These are phyloP conservation scores for Corythornis madagascariensis DNA, from an alignment of 2,113 vertebrate species.

Conservation along the genomic window DNA sequence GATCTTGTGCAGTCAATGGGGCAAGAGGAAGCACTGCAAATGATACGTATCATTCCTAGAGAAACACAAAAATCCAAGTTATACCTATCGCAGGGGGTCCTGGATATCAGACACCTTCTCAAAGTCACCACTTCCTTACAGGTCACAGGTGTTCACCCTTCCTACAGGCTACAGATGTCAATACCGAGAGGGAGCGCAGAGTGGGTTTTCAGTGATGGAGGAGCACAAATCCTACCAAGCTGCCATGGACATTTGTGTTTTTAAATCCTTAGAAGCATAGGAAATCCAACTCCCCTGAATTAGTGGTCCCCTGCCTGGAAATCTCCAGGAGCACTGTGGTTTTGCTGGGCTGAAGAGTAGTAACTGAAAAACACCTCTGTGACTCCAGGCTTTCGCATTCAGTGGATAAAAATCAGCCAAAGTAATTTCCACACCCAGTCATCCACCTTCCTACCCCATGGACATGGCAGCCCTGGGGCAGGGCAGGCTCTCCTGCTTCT, in stretches of 20 bases:
- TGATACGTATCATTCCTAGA: not conserved
- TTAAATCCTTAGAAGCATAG: not conserved
- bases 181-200: not conserved
- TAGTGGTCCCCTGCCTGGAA: not conserved
- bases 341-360: rapidly evolving
- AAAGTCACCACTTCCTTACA: not conserved
- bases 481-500: constrained; percentile 10
- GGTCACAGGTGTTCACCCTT: not conserved
- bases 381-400: not conserved
- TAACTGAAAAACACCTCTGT: not conserved
- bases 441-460: not conserved
- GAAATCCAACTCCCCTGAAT: not conserved
- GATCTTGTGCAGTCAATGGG: not conserved
- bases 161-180: not conserved
- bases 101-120: not conserved
- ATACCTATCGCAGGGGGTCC: not conserved
- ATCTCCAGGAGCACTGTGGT: not conserved
- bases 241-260: not conserved
- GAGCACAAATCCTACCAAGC: not conserved
- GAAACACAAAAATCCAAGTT: constrained; percentile 6
- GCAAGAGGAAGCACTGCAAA: constrained; percentile 17
- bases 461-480: not conserved
- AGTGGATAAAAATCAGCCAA: not conserved
- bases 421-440: not conserved
- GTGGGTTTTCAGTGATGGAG: not conserved